Conservation (phyloP, 2,797 vertebrate species). For the Eulemur albifrons region DNA sequence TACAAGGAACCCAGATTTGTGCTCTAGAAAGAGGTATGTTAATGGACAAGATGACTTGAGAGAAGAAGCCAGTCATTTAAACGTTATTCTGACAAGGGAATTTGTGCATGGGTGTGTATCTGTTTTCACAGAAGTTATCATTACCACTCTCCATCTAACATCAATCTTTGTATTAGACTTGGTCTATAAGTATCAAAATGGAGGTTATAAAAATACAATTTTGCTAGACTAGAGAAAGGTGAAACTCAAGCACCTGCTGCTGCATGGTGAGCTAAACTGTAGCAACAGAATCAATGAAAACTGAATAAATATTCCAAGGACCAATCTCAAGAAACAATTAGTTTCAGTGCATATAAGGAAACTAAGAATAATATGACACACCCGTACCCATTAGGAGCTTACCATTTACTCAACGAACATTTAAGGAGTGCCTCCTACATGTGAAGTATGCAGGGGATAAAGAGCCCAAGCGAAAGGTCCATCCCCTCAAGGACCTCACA, state of each 20-base stretch:
- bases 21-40: conserved; percentile 12
- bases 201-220: conserved; percentile 26
- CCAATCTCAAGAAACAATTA: conserved; percentile 23
- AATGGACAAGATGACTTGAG: not conserved
- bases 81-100: conserved; percentile 5
- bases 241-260: conserved; percentile 9
- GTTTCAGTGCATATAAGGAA: not conserved
- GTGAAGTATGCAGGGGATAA: not conserved
- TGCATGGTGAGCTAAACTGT: not conserved
- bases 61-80: conserved; percentile 40
- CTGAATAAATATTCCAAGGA: not conserved
- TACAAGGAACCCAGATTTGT: not conserved
- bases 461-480: not conserved
- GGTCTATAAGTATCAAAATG: conserved; percentile 6
- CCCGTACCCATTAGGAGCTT: not conserved
- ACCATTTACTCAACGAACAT: conserved; percentile 20
- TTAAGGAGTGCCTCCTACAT: not conserved
- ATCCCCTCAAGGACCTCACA: conserved; percentile 2
- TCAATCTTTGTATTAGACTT: not conserved
- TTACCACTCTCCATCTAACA: not conserved
- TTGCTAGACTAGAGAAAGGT: not conserved
- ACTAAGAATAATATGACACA: conserved; percentile 7
- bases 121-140: conserved; percentile 45
- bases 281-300: conserved; percentile 36
- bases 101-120: not conserved